Evolutionary conservation across 2,888 invertebrate genomes (phyloP).

Genomic region (Platycheirus rosarum): DNA sequence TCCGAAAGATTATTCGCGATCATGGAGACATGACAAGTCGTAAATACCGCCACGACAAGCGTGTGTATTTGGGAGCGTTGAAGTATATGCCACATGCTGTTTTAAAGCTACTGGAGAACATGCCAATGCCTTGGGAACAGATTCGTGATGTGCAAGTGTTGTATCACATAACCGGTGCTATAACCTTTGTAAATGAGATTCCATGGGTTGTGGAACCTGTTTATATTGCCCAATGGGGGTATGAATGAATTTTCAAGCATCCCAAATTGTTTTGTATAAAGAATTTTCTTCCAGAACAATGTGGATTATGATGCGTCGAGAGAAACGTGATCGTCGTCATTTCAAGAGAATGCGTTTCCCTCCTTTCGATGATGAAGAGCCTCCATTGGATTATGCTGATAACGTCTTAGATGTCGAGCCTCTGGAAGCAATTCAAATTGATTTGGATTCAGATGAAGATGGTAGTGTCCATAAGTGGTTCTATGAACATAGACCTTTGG

Average conservation of each 20-base stretch:
- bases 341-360: slow-evolving; percentile 99
- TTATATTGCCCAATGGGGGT: slow-evolving; percentile 99
- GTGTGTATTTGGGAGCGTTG: slow-evolving; percentile 98
- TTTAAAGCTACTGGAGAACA: slow-evolving; percentile 98
- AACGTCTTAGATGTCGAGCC: slow-evolving; percentile 99
- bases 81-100: slow-evolving; percentile 99
- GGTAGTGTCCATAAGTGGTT: slow-evolving; percentile 97
- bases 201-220: slow-evolving; percentile 99
- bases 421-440: slow-evolving; percentile 99
- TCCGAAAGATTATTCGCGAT: slow-evolving; percentile 98
- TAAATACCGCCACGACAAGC: slow-evolving; percentile 99
- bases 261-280: neutral
- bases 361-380: slow-evolving; percentile 99
- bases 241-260: slow-evolving; percentile 79
- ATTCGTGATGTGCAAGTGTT: slow-evolving; percentile 98
- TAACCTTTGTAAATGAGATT: slow-evolving; percentile 99
- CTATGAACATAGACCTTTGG: slow-evolving; percentile 98
- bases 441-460: slow-evolving; percentile 97
- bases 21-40: slow-evolving; percentile 99
- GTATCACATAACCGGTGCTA: slow-evolving; percentile 99
- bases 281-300: slow-evolving; percentile 87
- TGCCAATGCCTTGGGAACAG: slow-evolving; percentile 99
- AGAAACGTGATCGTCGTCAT: slow-evolving; percentile 98
- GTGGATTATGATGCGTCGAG: slow-evolving; percentile 99
- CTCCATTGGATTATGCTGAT: slow-evolving; percentile 99